These are phyloP conservation scores for Chaetura pelagica DNA, from an alignment of 2,113 vertebrate species.

Conservation along the genomic window DNA sequence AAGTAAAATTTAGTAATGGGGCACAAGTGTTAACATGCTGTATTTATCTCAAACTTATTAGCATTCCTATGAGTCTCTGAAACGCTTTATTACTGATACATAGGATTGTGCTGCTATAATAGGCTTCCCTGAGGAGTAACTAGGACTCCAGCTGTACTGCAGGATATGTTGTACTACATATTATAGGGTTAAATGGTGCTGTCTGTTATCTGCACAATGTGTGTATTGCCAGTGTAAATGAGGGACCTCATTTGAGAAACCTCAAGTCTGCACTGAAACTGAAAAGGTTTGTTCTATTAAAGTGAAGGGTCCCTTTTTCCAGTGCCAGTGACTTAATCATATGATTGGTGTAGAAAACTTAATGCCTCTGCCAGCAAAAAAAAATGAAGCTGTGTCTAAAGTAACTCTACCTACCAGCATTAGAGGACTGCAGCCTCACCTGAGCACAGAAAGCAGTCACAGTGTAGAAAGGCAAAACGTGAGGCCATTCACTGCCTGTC, in stretches of 20 bases:
- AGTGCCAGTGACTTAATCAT: rapidly evolving
- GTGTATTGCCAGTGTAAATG: rapidly evolving
- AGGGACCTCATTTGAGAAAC: not conserved
- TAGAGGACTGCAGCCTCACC: not conserved
- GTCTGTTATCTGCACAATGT: not conserved
- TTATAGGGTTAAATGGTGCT: constrained; percentile 34
- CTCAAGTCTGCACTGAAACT: not conserved
- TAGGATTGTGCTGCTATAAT: constrained; percentile 1
- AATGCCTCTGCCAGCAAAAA: not conserved
- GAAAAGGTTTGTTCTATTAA: not conserved
- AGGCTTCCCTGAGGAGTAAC: constrained; percentile 37
- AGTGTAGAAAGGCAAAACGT: not conserved
- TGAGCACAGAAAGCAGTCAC: not conserved
- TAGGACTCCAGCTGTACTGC: constrained; percentile 9
- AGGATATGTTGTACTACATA: not conserved
- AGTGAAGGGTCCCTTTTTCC: not conserved
- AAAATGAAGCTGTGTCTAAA: not conserved
- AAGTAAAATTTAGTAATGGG: constrained; percentile 12
- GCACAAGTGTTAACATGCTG: not conserved
- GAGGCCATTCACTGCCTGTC: not conserved
- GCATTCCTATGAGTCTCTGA: constrained; percentile 25
- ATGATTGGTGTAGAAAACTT: not conserved
- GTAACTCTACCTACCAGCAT: not conserved
- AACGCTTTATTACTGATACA: constrained; percentile 49
- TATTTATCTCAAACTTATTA: constrained; percentile 59